These are phyloP conservation scores for Poeciliopsis infans DNA, from an alignment of 2,797 vertebrate genomes.

Conservation along the genomic window DNA sequence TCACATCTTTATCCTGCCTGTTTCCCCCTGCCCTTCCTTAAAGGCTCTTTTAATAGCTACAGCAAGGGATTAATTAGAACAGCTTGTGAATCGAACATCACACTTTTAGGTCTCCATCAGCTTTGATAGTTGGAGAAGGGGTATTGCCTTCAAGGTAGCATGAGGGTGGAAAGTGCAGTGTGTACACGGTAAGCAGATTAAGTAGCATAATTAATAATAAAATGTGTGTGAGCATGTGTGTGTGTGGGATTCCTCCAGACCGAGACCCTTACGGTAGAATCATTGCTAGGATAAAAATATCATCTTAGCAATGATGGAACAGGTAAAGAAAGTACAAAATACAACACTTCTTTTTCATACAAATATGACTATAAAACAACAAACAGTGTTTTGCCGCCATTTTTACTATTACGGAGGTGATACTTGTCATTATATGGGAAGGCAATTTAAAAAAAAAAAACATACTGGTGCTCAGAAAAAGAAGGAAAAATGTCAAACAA, in stretches of 20 bases:
- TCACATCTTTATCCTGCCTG: not conserved
- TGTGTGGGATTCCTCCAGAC: not conserved
- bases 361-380: not conserved
- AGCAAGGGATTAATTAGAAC: conserved; percentile 2
- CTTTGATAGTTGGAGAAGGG: not conserved
- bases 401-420: not conserved
- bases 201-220: not conserved
- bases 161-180: not conserved
- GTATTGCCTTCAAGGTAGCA: not conserved
- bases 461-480: not conserved
- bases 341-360: not conserved
- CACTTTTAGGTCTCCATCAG: not conserved
- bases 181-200: not conserved
- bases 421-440: not conserved
- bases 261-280: not conserved
- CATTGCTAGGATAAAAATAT: no score
- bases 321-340: not conserved
- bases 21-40: not conserved
- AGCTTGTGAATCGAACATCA: not conserved
- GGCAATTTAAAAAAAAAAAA: not conserved
- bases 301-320: not conserved
- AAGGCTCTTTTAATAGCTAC: not conserved
- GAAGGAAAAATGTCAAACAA: not conserved
- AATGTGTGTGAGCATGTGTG: no score
- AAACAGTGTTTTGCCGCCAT: not conserved